Evolutionary conservation across 2,797 vertebrate species (phyloP).

Genomic region (Periparus ater): DNA sequence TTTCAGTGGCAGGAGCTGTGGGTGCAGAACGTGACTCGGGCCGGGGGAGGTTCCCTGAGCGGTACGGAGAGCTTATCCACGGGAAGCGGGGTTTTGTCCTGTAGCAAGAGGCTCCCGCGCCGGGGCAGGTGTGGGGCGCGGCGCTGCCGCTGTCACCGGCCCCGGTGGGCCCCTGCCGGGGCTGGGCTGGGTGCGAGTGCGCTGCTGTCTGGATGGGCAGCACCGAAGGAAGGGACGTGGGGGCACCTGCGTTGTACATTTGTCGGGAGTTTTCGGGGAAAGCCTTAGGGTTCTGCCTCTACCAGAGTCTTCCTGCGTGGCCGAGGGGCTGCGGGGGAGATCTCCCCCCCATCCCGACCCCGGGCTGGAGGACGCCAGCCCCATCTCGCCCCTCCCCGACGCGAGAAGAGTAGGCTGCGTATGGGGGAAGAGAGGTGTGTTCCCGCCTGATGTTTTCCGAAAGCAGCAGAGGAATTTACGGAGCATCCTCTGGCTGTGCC

Average conservation of each 20-base stretch:
- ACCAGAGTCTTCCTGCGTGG: too few species aligned
- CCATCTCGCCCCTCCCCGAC: fast-evolving
- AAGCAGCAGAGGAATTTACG: not conserved
- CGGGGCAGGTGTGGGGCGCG: not conserved
- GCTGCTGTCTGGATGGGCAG: not conserved
- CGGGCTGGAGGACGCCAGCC: fast-evolving
- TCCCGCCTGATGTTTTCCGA: not conserved
- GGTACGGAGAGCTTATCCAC: fast-evolving
- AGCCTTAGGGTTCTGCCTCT: not conserved
- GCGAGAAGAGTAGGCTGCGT: fast-evolving
- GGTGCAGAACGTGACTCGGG: not conserved
- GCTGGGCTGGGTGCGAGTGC: too few species aligned
- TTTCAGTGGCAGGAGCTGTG: not conserved
- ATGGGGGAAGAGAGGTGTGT: not conserved
- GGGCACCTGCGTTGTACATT: too few species aligned
- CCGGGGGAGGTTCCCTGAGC: not conserved
- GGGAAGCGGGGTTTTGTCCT: not conserved
- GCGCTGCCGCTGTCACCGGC: not conserved
- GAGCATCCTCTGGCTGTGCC: not conserved
- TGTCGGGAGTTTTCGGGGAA: not conserved
- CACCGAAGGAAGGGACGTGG: not conserved
- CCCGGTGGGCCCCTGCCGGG: not conserved
- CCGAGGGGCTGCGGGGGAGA: not conserved
- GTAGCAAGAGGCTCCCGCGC: not conserved
- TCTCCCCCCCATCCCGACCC: fast-evolving